Evolutionary conservation across 2,888 invertebrate genomes (phyloP).

Genomic region (Artemia sinica): DNA sequence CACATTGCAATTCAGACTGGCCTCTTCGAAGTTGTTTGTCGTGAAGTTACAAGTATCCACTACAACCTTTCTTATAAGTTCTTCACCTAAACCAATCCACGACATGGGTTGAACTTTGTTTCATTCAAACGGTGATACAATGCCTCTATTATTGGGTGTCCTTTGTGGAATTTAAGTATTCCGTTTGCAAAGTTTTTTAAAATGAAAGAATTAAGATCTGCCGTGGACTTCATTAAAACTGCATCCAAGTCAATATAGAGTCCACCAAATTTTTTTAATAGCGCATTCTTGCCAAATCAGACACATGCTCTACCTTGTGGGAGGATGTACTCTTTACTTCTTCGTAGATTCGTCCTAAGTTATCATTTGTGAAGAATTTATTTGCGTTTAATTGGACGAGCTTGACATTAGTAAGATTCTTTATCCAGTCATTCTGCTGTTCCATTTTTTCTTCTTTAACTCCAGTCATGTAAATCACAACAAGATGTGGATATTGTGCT

Average conservation of each 20-base stretch:
- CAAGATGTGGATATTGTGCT: not conserved
- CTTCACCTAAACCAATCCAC: not conserved
- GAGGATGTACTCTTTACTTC: not conserved
- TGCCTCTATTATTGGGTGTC: not conserved
- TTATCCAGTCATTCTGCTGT: slow-evolving; percentile 2
- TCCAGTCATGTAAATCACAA: not conserved
- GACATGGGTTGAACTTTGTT: not conserved
- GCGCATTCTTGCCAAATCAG: not conserved
- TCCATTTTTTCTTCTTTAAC: not conserved
- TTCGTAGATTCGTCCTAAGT: not conserved
- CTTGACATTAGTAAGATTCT: not conserved
- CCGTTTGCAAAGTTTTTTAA: not conserved
- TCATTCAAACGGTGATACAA: not conserved
- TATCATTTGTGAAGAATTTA: not conserved
- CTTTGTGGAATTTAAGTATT: slow-evolving; percentile 7
- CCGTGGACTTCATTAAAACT: not conserved
- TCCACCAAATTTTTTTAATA: not conserved
- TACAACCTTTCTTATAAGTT: no score
- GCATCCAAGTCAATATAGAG: slow-evolving; percentile 8
- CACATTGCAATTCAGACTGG: no score
- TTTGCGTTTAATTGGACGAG: not conserved
- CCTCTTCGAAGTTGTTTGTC: no score
- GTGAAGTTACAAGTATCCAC: no score
- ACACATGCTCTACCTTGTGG: not conserved
- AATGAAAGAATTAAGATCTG: not conserved